Conservation (phyloP, 1,140 invertebrate species). For the Laupala kohalensis region DNA sequence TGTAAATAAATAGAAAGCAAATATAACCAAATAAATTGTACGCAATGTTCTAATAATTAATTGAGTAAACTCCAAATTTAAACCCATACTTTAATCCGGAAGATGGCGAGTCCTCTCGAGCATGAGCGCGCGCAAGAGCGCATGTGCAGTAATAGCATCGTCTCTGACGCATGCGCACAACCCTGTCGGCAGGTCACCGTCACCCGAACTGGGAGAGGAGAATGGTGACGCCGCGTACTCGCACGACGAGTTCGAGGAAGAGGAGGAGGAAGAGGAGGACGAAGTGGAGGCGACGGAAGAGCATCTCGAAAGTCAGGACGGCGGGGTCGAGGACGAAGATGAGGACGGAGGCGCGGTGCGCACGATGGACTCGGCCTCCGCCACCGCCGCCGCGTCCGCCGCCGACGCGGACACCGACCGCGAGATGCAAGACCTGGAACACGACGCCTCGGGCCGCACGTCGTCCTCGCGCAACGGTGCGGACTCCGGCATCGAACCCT, state of each 20-base stretch:
- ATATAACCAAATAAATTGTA: too few species aligned
- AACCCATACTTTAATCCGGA: too few species aligned
- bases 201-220: neutral
- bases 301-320: neutral
- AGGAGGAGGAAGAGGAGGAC: neutral
- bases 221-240: neutral
- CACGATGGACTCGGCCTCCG: neutral
- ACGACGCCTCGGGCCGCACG: constrained; percentile 27
- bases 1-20: too few species aligned
- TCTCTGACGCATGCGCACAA: too few species aligned
- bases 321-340: neutral
- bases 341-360: neutral
- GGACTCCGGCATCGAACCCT: constrained; percentile 20
- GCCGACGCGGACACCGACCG: neutral
- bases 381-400: neutral
- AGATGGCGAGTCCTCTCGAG: too few species aligned
- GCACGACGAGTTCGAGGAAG: neutral
- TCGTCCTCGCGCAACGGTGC: constrained; percentile 20
- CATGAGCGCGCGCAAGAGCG: too few species aligned
- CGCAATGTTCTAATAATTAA: too few species aligned
- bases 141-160: too few species aligned
- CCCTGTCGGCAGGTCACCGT: too few species aligned
- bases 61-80: too few species aligned
- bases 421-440: constrained; percentile 7
- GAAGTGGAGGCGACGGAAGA: neutral